Conservation (phyloP, 2,797 vertebrate genomes). For the Molossus molossus region DNA sequence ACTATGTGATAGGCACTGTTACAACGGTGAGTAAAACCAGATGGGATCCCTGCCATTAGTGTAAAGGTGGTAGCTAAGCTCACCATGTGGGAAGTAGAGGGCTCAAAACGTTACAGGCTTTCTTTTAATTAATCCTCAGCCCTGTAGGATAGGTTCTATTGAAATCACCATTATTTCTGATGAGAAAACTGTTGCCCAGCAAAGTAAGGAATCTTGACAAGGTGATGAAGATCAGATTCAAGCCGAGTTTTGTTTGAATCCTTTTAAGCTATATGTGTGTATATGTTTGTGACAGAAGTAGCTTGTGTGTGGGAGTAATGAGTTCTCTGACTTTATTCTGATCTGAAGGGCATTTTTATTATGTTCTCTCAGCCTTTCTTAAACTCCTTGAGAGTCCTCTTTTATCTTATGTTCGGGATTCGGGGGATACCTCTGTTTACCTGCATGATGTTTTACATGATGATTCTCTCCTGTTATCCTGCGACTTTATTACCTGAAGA, state of each 20-base stretch:
- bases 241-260: not conserved
- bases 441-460: not conserved
- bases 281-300: not conserved
- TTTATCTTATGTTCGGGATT: not conserved
- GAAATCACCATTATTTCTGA: slow-evolving; percentile 24
- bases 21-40: not conserved
- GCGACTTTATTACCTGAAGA: not conserved
- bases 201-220: not conserved
- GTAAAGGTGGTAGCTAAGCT: not conserved
- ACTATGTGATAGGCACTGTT: not conserved
- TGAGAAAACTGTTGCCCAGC: not conserved
- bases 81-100: not conserved
- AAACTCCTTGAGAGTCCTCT: not conserved
- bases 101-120: not conserved
- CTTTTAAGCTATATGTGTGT: not conserved
- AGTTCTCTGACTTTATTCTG: slow-evolving; percentile 21
- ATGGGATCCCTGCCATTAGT: not conserved
- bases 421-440: not conserved
- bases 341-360: not conserved
- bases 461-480: not conserved
- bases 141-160: not conserved
- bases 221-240: not conserved
- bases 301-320: not conserved
- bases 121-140: not conserved
- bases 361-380: not conserved